These are phyloP conservation scores for Muricea muricata DNA, from an alignment of 92 coral and sea anemone species.

Conservation along the genomic window DNA sequence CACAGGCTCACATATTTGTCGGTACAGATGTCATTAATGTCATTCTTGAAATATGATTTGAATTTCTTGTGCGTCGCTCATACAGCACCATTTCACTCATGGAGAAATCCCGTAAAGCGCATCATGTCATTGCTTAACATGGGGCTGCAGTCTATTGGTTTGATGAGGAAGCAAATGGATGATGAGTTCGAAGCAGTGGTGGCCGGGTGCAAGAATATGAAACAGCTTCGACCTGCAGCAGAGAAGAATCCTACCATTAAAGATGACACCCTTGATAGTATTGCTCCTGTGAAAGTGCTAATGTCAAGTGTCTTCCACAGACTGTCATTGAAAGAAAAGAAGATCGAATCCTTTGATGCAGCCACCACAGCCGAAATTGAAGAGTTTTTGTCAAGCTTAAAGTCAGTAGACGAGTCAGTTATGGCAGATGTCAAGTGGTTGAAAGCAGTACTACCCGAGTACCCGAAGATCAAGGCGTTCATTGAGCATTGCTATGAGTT, in stretches of 20 bases:
- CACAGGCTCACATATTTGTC: conserved; percentile 40
- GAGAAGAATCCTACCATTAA: conserved; percentile 44
- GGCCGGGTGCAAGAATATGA: conserved; percentile 25
- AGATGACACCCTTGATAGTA: conserved; percentile 50
- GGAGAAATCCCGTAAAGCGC: conserved; percentile 55
- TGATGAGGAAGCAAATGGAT: conserved; percentile 48
- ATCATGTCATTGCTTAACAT: conserved; percentile 47
- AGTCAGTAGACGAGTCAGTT: conserved; percentile 3
- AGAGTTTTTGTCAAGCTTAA: conserved; percentile 30
- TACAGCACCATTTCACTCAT: conserved; percentile 35
- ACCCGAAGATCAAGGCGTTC: conserved; percentile 22
- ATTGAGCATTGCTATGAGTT: conserved; percentile 1
- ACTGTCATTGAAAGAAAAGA: conserved; percentile 35
- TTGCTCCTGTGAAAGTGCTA: conserved; percentile 47
- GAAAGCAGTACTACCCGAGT: conserved; percentile 12
- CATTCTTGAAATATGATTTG: conserved; percentile 28
- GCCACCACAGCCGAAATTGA: conserved; percentile 50
- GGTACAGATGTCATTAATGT: conserved; percentile 25
- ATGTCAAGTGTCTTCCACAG: conserved; percentile 43
- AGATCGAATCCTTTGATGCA: conserved; percentile 38
- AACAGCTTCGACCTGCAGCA: conserved; percentile 46
- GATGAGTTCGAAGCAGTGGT: conserved; percentile 36
- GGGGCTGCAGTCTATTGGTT: conserved; percentile 48
- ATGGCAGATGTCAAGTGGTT: conserved; percentile 12
- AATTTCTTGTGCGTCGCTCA: conserved; percentile 35